Conservation (phyloP, 1,140 invertebrate species). For the Acromyrmex heyeri region DNA sequence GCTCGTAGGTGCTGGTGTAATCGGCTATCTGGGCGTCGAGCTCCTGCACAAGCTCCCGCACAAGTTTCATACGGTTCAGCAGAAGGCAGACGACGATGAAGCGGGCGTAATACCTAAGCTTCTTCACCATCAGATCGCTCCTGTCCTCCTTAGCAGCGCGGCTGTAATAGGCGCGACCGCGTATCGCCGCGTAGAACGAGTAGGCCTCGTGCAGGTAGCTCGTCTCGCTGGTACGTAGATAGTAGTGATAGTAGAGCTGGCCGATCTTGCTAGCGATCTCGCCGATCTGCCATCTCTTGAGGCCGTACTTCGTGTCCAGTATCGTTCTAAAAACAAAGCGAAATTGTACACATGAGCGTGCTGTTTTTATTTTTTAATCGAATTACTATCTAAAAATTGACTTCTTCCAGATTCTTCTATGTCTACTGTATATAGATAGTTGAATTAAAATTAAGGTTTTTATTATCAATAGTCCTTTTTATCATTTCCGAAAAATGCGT, state of each 20-base stretch:
- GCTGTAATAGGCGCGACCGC: slow-evolving; percentile 97
- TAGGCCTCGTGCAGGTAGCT: slow-evolving; percentile 98
- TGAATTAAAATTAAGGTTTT: neutral
- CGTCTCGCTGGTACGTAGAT: slow-evolving; percentile 97
- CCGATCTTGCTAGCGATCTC: slow-evolving; percentile 99
- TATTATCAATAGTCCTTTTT: neutral
- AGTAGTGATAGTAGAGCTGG: slow-evolving; percentile 99
- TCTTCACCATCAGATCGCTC: slow-evolving; percentile 99
- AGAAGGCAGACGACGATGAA: slow-evolving; percentile 98
- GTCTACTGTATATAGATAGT: neutral
- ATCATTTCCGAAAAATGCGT: neutral
- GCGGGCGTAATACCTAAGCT: slow-evolving; percentile 97
- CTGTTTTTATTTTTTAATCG: slow-evolving; percentile 5
- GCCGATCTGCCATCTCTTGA: slow-evolving; percentile 99
- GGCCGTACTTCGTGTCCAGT: slow-evolving; percentile 96
- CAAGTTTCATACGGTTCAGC: slow-evolving; percentile 97
- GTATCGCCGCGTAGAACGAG: slow-evolving; percentile 98
- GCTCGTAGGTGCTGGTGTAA: slow-evolving; percentile 97
- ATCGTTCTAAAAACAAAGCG: slow-evolving; percentile 88
- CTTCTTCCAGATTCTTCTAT: neutral
- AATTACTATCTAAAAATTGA: slow-evolving; percentile 9
- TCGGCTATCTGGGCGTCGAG: slow-evolving; percentile 96
- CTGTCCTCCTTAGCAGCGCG: slow-evolving; percentile 97
- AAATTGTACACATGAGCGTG: neutral
- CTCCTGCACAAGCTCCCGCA: slow-evolving; percentile 96